Base-by-base conservation (phyloP, 2,113 vertebrate genomes). In the Pangasianodon hypophthalmus region DNA sequence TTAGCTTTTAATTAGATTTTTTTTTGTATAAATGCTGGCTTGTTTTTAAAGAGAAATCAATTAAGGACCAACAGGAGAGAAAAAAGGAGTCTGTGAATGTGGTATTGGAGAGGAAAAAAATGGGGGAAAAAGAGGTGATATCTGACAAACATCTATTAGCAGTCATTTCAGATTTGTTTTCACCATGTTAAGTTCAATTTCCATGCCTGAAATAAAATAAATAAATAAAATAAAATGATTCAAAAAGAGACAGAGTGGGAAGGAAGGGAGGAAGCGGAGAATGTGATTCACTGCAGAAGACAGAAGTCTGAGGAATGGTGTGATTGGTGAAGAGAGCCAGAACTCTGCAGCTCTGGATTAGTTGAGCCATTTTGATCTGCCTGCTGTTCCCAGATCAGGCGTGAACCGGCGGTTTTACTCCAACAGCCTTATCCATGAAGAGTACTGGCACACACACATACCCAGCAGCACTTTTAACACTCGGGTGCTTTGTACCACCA, bases 301-400 rank as follows among this genome's bases (percentile, higher is more conserved):
- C 46, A 77, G 26, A 77, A 81, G 60, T 82, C 46, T 60, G 29
- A 54, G 48, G 24, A 54, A 83, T 44, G 54, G 54, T 29, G 83
- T 87, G 60, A 64, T 32, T 88, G 77, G 56, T 56, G 54, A 64
- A 75, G 81, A 85, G 58, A 90, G 79, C n/a, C 85, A 87, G 79
- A 75, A 82, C 60, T 58, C 82, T 84, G 37, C 69, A 88, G 56
- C 60, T 86, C 83, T 90, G 87, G 90, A 82, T 56, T 73, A 90
- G 86, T 75, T 77, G 48, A 75, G 64, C 87, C 60, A 24, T 71
- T 85, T 81, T 56, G 79, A 80, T 77, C 60, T 88, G 90, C 46
- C 87, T 60, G 81, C 69, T 91, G 90, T 88, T 88, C 67, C 87
- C 60, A 91, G 87, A 91, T 46, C 87, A 88, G 90, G 48, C 83